Evolutionary conservation across 35 echinoderm and acorn worm species (phyloP), one percentile per base, ranked within the genome.

Genomic region (Ophiothrix spiculata): DNA sequence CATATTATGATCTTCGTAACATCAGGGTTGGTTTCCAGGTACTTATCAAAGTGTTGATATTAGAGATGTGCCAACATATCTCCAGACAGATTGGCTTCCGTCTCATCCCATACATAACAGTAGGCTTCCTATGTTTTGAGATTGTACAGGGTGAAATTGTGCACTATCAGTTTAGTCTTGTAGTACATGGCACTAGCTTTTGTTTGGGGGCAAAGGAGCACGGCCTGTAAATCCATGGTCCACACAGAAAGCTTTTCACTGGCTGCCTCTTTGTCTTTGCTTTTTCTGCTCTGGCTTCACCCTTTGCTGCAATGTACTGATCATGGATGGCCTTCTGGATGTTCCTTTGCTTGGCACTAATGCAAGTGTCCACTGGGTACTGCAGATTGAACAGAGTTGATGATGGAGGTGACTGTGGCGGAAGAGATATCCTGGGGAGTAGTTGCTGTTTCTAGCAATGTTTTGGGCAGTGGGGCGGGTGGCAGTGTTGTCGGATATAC

Each of bases 171-270:
- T 36, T 87, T 87, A 1, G 40, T 80, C 37, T 87, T 87, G 39
- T 87, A 80, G 76, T 87, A 87, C 77, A 87, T 79, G 35, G 0
- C 56, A 69, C 86, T 87, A 3, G 86, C 86, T 17, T 80, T 79
- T 87, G 86, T 87, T 34, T 39, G 0, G 1, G 86, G 86, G 32
- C 86, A 87, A 13, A 87, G 41, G 1, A 80, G 78, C 8, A 80
- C 78, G 1, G 86, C 86, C 86, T 79, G 86, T 4, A 87, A 36
- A 45, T 87, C 86, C 56, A 75, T 75, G 17, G 64, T 75, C 36
- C 84, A 86, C 3, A 86, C 34, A 32, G 81, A 84, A 32, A 3
- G 14, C 21, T 49, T 40, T 8, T 86, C 84, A 86, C 69, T 75
- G 19, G n/a, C 84, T 23, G 64, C 0, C 23, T 39, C 84, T 40